Evolutionary conservation across 1,140 invertebrate genomes (phyloP).

Genomic region (Araneus ventricosus): DNA sequence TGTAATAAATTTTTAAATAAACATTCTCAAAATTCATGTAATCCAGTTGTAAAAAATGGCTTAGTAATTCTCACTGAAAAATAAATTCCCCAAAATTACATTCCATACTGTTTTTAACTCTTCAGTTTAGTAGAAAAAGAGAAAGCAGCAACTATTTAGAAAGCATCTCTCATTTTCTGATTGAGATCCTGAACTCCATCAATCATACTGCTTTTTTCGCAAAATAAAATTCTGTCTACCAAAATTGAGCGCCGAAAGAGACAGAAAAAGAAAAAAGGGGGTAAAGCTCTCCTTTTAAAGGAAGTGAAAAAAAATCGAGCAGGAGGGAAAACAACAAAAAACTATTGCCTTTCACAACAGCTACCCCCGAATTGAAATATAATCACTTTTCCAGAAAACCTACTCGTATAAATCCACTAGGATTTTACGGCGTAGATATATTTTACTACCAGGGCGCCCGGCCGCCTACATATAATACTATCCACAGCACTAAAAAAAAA

Average conservation of each 20-base stretch:
- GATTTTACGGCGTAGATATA: slow-evolving; percentile 24
- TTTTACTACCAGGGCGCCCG: background rate
- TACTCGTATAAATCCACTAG: slow-evolving; percentile 43
- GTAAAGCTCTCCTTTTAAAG: background rate
- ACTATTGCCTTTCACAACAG: slow-evolving; percentile 34
- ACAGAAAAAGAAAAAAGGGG: background rate
- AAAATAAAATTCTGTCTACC: slow-evolving; percentile 5
- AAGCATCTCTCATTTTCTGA: slow-evolving; percentile 47
- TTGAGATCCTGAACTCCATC: slow-evolving; percentile 42
- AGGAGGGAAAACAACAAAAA: slow-evolving; percentile 14
- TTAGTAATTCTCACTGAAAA: too few relatives aligned
- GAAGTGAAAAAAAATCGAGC: background rate
- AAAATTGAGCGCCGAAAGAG: background rate
- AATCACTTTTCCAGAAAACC: slow-evolving; percentile 46
- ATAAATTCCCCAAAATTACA: too few relatives aligned
- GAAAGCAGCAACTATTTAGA: background rate
- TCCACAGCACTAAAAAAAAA: slow-evolving; percentile 2
- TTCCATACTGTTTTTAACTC: too few relatives aligned
- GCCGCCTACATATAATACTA: background rate
- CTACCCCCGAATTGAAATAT: slow-evolving; percentile 60
- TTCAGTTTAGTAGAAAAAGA: background rate
- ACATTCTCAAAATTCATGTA: too few relatives aligned
- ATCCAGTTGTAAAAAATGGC: too few relatives aligned
- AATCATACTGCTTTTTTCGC: background rate
- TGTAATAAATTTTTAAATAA: too few relatives aligned